These are phyloP conservation scores for Dasysyrphus tricinctus DNA, from an alignment of 2,888 invertebrate species.

Conservation along the genomic window DNA sequence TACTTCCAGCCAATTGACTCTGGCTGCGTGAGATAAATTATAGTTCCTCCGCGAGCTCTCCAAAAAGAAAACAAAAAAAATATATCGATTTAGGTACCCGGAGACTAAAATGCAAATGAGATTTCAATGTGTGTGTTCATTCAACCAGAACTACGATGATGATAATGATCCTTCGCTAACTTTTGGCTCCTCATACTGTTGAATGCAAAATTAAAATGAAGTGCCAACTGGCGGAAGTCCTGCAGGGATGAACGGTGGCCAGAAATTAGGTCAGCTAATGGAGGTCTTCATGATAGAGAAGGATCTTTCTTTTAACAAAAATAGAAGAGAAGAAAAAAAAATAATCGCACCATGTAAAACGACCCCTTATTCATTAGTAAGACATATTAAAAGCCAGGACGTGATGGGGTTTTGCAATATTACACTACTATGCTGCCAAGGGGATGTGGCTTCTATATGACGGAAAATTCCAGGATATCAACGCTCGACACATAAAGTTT, in stretches of 20 bases:
- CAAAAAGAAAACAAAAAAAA: conserved; percentile 26
- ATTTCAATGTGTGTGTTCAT: conserved; percentile 18
- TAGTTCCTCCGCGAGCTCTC: conserved; percentile 19
- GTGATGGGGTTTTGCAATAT: conserved; percentile 50
- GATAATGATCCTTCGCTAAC: conserved; percentile 48
- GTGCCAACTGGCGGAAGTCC: conserved; percentile 45
- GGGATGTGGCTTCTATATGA: conserved; percentile 7
- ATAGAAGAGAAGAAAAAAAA: background rate
- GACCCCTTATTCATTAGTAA: conserved; percentile 49
- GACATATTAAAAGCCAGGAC: conserved; percentile 50
- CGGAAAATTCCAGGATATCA: background rate
- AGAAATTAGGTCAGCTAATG: conserved; percentile 48
- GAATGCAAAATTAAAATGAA: conserved; percentile 62
- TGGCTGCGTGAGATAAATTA: conserved; percentile 29
- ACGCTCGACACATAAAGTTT: conserved; percentile 33
- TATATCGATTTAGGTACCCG: background rate
- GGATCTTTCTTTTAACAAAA: background rate
- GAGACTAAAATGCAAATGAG: conserved; percentile 58
- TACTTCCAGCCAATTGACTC: conserved; percentile 32
- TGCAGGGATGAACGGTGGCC: conserved; percentile 26
- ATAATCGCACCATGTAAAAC: conserved; percentile 14
- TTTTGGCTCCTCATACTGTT: conserved; percentile 37
- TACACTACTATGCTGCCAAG: background rate
- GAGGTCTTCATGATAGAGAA: conserved; percentile 25
- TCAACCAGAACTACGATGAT: conserved; percentile 23